Conservation (phyloP, 2,113 vertebrate genomes). For the Patagioenas fasciata region DNA sequence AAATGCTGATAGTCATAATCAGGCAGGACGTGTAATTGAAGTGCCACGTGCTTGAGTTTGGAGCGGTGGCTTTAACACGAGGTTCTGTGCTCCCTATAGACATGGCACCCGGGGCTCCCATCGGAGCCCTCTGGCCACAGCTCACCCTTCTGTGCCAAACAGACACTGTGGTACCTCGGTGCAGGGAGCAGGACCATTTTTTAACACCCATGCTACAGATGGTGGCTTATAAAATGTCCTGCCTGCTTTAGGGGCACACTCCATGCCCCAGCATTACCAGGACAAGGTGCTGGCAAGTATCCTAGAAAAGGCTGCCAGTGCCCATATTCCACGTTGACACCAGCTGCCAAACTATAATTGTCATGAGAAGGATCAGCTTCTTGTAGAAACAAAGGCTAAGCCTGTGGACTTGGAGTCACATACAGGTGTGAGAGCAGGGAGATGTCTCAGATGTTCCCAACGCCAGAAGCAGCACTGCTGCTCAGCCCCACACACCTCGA, state of each 20-base stretch:
- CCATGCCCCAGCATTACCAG: background rate
- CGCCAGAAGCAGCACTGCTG: background rate
- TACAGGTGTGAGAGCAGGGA: background rate
- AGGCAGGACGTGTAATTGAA: background rate
- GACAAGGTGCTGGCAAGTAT: background rate
- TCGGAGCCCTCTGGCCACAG: background rate
- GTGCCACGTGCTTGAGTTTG: background rate
- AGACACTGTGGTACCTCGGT: rapidly evolving
- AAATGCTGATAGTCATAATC: background rate
- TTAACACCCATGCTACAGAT: background rate
- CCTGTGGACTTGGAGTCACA: background rate
- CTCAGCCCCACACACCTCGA: background rate
- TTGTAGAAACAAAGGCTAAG: background rate
- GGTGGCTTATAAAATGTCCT: background rate
- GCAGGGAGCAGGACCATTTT: background rate
- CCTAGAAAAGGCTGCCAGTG: background rate
- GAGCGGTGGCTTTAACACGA: background rate
- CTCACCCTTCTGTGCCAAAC: rapidly evolving
- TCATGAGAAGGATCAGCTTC: background rate
- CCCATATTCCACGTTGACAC: background rate
- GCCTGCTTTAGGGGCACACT: background rate
- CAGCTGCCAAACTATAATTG: background rate
- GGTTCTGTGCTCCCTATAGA: background rate
- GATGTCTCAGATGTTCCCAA: background rate
- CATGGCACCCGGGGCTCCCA: rapidly evolving